Percentiles rank a stretch among this genome's conserved stretches.
phyloP scores from a whole-genome alignment of 2,113 vertebrate species.

The Dipodomys spectabilis region DNA sequence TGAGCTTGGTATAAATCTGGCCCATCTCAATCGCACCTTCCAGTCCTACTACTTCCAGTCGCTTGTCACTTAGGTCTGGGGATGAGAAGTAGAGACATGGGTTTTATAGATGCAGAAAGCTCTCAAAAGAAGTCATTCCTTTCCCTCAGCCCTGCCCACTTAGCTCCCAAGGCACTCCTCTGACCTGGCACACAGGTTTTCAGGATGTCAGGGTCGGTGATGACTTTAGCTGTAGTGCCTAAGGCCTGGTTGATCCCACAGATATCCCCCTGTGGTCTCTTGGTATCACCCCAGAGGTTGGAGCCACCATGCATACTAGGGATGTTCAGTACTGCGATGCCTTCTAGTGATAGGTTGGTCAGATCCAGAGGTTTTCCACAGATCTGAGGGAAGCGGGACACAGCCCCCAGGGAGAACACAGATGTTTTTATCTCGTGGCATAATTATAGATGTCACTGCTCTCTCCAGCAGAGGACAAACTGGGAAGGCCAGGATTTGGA shows the following conservation, averaged over 20 bases:
- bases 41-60: constrained; percentile 94
- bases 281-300: constrained; percentile 96
- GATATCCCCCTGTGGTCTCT: constrained; percentile 83
- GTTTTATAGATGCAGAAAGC: constrained; percentile 4
- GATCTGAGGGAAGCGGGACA: constrained; percentile 85
- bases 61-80: constrained; percentile 92
- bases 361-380: constrained; percentile 90
- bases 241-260: constrained; percentile 80
- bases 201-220: constrained; percentile 91
- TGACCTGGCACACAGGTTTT: constrained; percentile 93
- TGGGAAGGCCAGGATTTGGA: constrained; percentile 24
- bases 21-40: constrained; percentile 96
- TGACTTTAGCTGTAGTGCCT: constrained; percentile 86
- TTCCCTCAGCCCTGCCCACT: neutral
- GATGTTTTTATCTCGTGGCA: neutral
- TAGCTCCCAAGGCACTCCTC: neutral
- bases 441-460: neutral
- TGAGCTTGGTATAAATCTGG: constrained; percentile 95
- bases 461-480: constrained; percentile 4
- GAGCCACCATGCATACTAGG: constrained; percentile 96
- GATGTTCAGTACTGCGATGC: constrained; percentile 94
- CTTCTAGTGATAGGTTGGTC: constrained; percentile 88
- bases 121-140: neutral
- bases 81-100: neutral
- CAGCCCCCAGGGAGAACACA: neutral